Percentiles rank a stretch among this genome's conserved stretches.
These are phyloP conservation scores for Nomada fabriciana DNA, from an alignment of 2,888 invertebrate species.

Conservation along the genomic window DNA sequence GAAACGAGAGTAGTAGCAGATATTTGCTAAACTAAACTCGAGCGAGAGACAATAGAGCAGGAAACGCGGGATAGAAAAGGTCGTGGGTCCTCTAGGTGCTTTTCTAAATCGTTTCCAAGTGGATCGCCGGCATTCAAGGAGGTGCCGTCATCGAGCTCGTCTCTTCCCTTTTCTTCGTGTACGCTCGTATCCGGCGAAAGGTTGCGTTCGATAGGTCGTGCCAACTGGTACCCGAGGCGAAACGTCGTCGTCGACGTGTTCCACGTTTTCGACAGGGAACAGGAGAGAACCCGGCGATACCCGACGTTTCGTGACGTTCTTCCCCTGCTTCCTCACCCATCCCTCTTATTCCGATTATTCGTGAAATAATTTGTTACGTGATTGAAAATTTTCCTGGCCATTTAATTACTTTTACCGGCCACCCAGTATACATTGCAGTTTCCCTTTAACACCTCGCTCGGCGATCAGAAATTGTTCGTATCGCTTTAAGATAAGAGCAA, in stretches of 20 bases:
- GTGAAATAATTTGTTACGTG: background rate
- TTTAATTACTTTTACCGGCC: background rate
- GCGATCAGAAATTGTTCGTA: background rate
- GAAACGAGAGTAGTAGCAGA: background rate
- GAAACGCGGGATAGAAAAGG: slow-evolving; percentile 43
- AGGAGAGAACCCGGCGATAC: background rate
- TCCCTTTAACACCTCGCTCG: background rate
- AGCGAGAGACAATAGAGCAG: slow-evolving; percentile 37
- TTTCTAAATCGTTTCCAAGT: slow-evolving; percentile 55
- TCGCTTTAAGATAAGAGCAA: background rate
- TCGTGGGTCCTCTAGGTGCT: slow-evolving; percentile 45
- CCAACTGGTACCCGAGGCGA: slow-evolving; percentile 67
- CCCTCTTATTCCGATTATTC: background rate
- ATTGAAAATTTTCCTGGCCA: too few species aligned
- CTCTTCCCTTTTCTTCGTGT: slow-evolving; percentile 44
- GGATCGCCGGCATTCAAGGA: slow-evolving; percentile 60
- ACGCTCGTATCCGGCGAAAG: slow-evolving; percentile 62
- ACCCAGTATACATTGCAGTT: too few species aligned
- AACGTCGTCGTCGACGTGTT: slow-evolving; percentile 49
- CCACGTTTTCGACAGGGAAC: slow-evolving; percentile 35
- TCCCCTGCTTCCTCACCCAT: background rate
- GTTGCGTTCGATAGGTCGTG: slow-evolving; percentile 71
- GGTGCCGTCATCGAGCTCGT: slow-evolving; percentile 44
- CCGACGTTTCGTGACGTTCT: slow-evolving; percentile 40
- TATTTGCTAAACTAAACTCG: background rate